phyloP scores from a whole-genome alignment of 2,113 vertebrate genomes.

The Microtus oregoni region DNA sequence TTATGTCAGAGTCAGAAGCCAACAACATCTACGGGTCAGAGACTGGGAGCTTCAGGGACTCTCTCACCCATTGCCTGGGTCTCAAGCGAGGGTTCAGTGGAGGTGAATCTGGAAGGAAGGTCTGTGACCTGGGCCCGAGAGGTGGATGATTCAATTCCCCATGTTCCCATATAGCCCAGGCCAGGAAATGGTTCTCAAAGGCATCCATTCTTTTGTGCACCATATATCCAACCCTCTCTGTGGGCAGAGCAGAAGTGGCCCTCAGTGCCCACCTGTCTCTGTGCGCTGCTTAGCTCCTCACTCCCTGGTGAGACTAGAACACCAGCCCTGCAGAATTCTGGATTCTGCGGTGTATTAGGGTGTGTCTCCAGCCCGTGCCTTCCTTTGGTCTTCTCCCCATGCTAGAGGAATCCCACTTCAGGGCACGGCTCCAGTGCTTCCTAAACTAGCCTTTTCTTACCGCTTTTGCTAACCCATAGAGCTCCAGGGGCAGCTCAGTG shows the following conservation, averaged over 20 bases:
- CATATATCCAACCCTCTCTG: neutral
- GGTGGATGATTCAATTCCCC: neutral
- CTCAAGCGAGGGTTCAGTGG: neutral
- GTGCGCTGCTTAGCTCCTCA: neutral
- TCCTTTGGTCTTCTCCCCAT: neutral
- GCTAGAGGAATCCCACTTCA: neutral
- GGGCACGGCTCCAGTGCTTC: neutral
- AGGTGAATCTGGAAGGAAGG: neutral
- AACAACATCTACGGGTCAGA: neutral
- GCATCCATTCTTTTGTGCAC: neutral
- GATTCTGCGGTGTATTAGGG: neutral
- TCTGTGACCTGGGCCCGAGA: neutral
- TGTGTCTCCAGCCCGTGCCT: neutral
- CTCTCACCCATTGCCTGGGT: neutral
- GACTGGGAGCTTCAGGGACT: neutral
- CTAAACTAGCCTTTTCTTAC: neutral
- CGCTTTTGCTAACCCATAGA: neutral
- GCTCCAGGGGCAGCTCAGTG: neutral
- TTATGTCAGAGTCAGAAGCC: neutral
- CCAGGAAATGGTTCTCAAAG: conserved; percentile 18
- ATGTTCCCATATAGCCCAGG: neutral
- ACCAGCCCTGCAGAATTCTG: neutral
- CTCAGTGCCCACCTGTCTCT: neutral
- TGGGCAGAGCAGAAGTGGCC: neutral
- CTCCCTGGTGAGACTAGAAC: neutral